These are phyloP conservation scores for Aradophagus sp. DNA, from an alignment of 1,140 invertebrate species.

Conservation along the genomic window DNA sequence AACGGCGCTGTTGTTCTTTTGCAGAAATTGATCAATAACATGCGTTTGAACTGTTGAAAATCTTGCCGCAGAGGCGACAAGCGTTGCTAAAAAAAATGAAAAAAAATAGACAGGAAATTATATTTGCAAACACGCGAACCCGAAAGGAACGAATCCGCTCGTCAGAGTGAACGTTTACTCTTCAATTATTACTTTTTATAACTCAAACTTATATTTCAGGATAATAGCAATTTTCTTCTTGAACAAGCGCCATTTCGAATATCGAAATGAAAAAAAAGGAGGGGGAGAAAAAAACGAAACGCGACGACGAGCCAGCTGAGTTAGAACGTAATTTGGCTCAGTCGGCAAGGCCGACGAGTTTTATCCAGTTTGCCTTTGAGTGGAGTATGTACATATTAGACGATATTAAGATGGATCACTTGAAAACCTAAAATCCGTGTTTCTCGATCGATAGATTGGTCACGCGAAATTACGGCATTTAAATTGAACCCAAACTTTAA, in stretches of 20 bases:
- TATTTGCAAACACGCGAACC: neutral
- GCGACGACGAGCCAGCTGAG: constrained; percentile 39
- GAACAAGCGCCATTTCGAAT: constrained; percentile 53
- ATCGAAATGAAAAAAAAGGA: constrained; percentile 32
- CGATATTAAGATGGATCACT: constrained; percentile 62
- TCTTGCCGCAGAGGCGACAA: too few relatives aligned
- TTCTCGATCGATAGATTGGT: constrained; percentile 29
- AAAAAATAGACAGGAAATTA: neutral
- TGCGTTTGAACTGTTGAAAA: too few relatives aligned
- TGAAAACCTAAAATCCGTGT: constrained; percentile 49
- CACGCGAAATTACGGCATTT: neutral
- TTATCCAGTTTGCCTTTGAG: constrained; percentile 53
- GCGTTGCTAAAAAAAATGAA: too few relatives aligned
- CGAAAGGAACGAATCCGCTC: constrained; percentile 40
- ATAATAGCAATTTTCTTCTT: constrained; percentile 68
- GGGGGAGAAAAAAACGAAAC: constrained; percentile 4
- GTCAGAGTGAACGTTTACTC: constrained; percentile 56
- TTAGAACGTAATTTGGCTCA: constrained; percentile 61
- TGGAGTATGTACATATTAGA: constrained; percentile 64
- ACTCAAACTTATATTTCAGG: constrained; percentile 60
- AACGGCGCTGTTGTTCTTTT: too few relatives aligned
- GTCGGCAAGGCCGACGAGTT: constrained; percentile 61
- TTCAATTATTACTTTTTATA: constrained; percentile 60
- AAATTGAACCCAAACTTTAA: too few relatives aligned
- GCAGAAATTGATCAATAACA: too few relatives aligned